Conservation (phyloP, 2,113 vertebrate genomes). For the Rhynchopsitta pachyrhyncha region DNA sequence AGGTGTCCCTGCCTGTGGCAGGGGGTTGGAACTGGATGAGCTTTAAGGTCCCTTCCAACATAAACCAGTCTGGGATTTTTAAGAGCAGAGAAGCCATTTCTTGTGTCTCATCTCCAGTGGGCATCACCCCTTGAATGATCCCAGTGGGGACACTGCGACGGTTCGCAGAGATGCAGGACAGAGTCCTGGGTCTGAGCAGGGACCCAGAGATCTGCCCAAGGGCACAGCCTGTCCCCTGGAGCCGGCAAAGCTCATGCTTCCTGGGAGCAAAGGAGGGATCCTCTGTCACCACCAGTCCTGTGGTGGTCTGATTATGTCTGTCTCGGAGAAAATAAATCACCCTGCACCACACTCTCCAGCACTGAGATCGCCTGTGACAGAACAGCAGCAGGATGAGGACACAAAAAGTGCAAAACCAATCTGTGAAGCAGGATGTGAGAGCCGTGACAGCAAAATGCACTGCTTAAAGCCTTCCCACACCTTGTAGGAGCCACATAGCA, state of each 20-base stretch:
- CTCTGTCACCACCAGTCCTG: background rate
- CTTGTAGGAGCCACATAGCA: accelerated
- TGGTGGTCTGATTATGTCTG: background rate
- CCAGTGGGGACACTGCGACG: background rate
- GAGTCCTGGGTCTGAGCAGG: background rate
- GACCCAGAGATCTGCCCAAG: background rate
- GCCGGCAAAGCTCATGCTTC: background rate
- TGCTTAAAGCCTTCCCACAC: background rate
- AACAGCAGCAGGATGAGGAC: background rate
- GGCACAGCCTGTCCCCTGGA: background rate
- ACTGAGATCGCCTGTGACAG: background rate
- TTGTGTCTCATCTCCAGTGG: background rate
- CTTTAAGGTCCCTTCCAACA: background rate
- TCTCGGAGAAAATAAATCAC: background rate
- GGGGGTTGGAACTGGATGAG: background rate
- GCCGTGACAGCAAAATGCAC: accelerated
- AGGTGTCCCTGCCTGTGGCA: background rate
- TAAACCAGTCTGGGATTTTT: background rate
- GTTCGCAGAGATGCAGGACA: background rate
- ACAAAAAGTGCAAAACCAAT: background rate
- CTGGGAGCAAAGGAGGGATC: background rate
- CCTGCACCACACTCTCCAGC: accelerated
- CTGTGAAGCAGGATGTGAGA: slow-evolving; percentile 25
- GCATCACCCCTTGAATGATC: background rate
- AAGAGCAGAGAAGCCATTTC: background rate